phyloP scores from a whole-genome alignment of 1,140 invertebrate species.

The Listronotus bonariensis region DNA sequence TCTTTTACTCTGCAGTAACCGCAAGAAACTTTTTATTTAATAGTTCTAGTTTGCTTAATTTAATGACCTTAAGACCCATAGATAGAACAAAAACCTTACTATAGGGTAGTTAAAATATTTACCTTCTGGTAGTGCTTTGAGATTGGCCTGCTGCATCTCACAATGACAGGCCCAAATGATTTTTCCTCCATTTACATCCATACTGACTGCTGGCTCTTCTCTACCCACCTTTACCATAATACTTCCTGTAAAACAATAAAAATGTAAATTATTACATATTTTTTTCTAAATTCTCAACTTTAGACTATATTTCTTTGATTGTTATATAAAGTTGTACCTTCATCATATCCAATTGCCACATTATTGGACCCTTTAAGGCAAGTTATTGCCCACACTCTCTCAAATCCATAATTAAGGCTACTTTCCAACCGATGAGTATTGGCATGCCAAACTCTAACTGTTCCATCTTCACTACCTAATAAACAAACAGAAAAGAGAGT shows the following conservation, averaged over 20 bases:
- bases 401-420: slow-evolving; percentile 97
- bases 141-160: slow-evolving; percentile 97
- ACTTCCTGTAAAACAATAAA: slow-evolving; percentile 59
- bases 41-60: too few species aligned
- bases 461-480: slow-evolving; percentile 97
- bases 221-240: slow-evolving; percentile 97
- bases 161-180: slow-evolving; percentile 99
- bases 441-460: slow-evolving; percentile 96
- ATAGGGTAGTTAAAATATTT: slow-evolving; percentile 36
- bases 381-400: slow-evolving; percentile 97
- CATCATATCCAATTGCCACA: slow-evolving; percentile 93
- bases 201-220: slow-evolving; percentile 98
- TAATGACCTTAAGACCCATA: not conserved
- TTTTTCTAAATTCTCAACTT: too few species aligned
- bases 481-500: slow-evolving; percentile 55
- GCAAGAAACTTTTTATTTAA: too few species aligned
- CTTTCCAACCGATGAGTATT: slow-evolving; percentile 96
- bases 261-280: too few species aligned
- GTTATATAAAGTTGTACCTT: slow-evolving; percentile 64
- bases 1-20: too few species aligned
- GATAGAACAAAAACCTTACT: slow-evolving; percentile 27
- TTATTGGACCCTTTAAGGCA: slow-evolving; percentile 95
- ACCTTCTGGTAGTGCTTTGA: slow-evolving; percentile 81
- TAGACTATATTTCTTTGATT: too few species aligned
- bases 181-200: slow-evolving; percentile 97